Conservation (phyloP, 2,888 invertebrate genomes). For the Mimumesa dahlbomi region DNA sequence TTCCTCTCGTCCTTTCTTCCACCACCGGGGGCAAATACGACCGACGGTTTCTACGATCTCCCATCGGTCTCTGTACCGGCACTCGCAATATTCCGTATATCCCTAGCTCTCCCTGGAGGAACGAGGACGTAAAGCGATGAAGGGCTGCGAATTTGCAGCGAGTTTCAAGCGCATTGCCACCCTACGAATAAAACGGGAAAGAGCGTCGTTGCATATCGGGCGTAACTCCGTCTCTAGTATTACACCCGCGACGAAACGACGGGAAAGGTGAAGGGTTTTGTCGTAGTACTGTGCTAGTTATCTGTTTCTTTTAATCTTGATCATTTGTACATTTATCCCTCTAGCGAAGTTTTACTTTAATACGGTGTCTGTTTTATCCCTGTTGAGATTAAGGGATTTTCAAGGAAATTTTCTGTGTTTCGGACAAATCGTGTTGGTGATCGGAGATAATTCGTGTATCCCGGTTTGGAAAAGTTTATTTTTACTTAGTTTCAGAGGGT, state of each 20-base stretch:
- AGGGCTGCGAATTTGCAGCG: slow-evolving; percentile 54
- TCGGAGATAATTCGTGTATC: too few relatives aligned
- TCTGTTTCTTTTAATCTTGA: slow-evolving; percentile 1
- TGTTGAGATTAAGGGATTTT: too few relatives aligned
- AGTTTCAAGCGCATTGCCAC: slow-evolving; percentile 38
- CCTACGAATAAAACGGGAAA: slow-evolving; percentile 46
- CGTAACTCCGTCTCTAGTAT: slow-evolving; percentile 31
- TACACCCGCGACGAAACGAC: slow-evolving; percentile 20
- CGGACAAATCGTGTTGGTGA: too few relatives aligned
- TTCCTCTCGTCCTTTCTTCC: slow-evolving; percentile 57
- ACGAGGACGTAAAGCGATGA: slow-evolving; percentile 44
- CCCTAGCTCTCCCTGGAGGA: slow-evolving; percentile 23
- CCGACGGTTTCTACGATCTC: slow-evolving; percentile 54
- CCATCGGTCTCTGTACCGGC: slow-evolving; percentile 36
- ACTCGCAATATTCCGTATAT: slow-evolving; percentile 45
- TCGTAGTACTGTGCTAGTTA: neutral
- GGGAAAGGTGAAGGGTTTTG: neutral
- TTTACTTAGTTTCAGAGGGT: too few relatives aligned
- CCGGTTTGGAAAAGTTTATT: too few relatives aligned
- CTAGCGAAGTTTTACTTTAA: too few relatives aligned
- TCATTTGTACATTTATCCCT: too few relatives aligned
- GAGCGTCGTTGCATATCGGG: slow-evolving; percentile 39
- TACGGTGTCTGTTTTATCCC: too few relatives aligned
- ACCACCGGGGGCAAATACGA: slow-evolving; percentile 57
- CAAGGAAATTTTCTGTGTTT: too few relatives aligned